Base-by-base conservation (phyloP, 2,888 invertebrate genomes). In the Drosophila picticornis region DNA sequence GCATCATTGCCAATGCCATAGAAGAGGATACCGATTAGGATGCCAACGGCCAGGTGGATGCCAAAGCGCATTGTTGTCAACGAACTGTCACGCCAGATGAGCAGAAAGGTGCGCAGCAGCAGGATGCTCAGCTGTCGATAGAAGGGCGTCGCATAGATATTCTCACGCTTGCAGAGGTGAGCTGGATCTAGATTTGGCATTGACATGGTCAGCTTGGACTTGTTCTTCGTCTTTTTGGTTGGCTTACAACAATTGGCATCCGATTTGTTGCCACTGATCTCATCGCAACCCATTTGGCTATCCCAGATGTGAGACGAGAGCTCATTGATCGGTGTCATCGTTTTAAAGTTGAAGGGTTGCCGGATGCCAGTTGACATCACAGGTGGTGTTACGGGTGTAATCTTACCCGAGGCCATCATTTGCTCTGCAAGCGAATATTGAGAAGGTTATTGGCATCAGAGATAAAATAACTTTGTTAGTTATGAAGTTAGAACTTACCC, bases 1-100 rank as follows among this genome's bases (percentile, higher is more conserved):
- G 97, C 98, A 86, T 98, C 97, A 75, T 95, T 95, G n/a, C 99
- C 99, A 84, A 97, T 97, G 87, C 96, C 95, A 91, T 95, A 96
- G 93, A 97, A 99, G 31, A 99, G 94, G 19, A 95, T 93, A 1
- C 98, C 98, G 74, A 98, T 96, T 72, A 98, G 94, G 7, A 98
- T 84, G 0, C 97, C 98, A 90, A 98, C 96, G 0, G 94, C 87
- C 46, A 96, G 93, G 91, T 99, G 98, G 77, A 98, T 97, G 13
- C 95, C 94, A 56, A 98, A 94, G 31, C 98, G 95, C 88, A 96
- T 96, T 53, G 96, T 94, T 2, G 97, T 97, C 85, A 98, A 94
- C 31, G 96, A 95, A 69, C 95, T 95, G 88, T 97, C 96, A 50
- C 97, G 95, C 93, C 95, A 95, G 70, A 96, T 94, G 72, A 95